Conservation (phyloP, 1,140 invertebrate species). For the Drosophila azteca region DNA sequence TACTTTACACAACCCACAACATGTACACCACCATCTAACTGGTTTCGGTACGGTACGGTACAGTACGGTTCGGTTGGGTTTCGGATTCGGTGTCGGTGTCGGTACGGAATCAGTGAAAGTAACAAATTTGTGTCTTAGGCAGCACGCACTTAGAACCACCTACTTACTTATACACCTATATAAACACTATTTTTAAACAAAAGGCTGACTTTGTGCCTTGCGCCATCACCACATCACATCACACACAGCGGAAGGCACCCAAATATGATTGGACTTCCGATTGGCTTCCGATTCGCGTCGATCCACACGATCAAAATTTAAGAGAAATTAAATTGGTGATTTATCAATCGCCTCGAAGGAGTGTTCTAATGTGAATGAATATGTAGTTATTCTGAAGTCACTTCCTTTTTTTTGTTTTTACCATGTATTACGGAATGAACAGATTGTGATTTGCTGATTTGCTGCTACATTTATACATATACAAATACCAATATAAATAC, state of each 20-base stretch:
- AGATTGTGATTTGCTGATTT: conserved; percentile 76
- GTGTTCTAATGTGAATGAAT: conserved; percentile 16
- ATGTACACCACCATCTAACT: conserved; percentile 34
- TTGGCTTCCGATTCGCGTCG: background rate
- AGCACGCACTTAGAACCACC: conserved; percentile 50
- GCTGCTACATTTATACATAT: conserved; percentile 47
- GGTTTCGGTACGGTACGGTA: conserved; percentile 37
- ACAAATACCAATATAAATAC: conserved; percentile 50
- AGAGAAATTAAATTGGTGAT: conserved; percentile 3
- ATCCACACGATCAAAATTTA: conserved; percentile 11
- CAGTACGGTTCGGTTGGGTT: conserved; percentile 27
- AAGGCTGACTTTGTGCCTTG: conserved; percentile 58
- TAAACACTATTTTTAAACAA: conserved; percentile 13
- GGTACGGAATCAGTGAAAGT: conserved; percentile 16
- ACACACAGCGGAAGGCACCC: conserved; percentile 8
- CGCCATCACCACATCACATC: conserved; percentile 16
- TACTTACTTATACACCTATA: conserved; percentile 24
- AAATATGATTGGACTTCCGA: background rate
- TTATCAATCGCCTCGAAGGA: conserved; percentile 8
- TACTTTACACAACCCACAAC: conserved; percentile 47
- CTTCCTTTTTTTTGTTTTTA: conserved; percentile 13
- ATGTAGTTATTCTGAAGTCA: conserved; percentile 9
- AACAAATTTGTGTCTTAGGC: conserved; percentile 30
- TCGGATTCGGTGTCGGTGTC: conserved; percentile 39
- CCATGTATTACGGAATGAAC: conserved; percentile 49